Base-by-base conservation (phyloP, 2,797 vertebrate species). In the Champsocephalus gunnari region DNA sequence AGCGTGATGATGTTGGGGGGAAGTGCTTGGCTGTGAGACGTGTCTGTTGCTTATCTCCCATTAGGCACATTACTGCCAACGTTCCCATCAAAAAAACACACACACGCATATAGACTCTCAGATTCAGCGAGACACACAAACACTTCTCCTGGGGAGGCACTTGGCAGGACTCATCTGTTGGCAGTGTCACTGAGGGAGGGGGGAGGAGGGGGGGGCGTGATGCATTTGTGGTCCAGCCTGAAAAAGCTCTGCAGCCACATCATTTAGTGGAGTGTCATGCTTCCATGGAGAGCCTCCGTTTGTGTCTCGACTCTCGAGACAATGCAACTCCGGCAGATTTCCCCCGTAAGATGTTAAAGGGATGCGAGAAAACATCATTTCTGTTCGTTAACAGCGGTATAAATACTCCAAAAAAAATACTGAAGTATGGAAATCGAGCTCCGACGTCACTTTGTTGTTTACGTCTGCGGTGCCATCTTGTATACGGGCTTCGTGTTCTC, bases 51-150 rank as follows among this genome's bases (percentile, higher is more conserved):
- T 92, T 92, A 91, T 92, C 91, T 91, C 91, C 89, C 80, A 92
- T 94, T 92, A 93, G 92, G 92, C 92, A 92, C 92, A 93, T 94
- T 93, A 93, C 88, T 89, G 90, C 88, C 89, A 92, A 86, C 47
- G 73, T 87, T 91, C 84, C 91, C 88, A 85, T 89, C 88, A 89
- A 91, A 83, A 83, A 75, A 76, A 78, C 77, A 70, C 69, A 67
- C 61, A 67, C 51, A 51, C 49, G 0, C 64, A 61, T 58, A 54
- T 61, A 54, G 43, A 64, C 67, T 13, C 56, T 51, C 59, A 66
- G 59, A 74, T 66, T 81, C 70, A 66, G 56, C 84, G 48, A 69
- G 10, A 71, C 38, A 71, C 53, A 74, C 19, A 71, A 74, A 64
- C 72, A 56, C 76, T 82, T 88, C 92, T 93, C 91, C 80, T 77